A percentile compares a stretch with the other conserved stretches of the same genome.
Conservation (phyloP, 1,140 invertebrate species). For the Pachyrhynchus sulphureomaculatus region DNA sequence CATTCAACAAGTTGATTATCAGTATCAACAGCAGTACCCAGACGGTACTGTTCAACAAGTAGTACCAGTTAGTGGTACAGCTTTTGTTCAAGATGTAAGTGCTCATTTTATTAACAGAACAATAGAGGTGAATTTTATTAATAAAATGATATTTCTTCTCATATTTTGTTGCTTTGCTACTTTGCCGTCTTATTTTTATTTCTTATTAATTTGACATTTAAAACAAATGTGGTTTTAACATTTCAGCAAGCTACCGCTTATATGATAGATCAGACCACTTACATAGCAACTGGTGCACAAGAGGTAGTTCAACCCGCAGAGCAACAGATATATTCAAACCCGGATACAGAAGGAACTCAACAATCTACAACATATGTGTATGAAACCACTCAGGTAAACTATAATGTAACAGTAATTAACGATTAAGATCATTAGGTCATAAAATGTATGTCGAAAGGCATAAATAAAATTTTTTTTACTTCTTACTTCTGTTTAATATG, state of each 20-base stretch:
- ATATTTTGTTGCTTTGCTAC: no score
- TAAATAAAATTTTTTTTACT: no score
- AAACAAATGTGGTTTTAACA: no score
- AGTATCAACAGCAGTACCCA: slow-evolving; percentile 23
- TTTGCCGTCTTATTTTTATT: no score
- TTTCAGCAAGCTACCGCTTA: neutral
- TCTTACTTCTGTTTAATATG: no score
- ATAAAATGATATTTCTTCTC: no score
- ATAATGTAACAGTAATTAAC: no score
- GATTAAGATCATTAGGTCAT: no score
- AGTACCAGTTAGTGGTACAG: neutral
- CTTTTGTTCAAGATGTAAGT: slow-evolving; percentile 26
- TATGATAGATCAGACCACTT: slow-evolving; percentile 1
- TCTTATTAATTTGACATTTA: no score
- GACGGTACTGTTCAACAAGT: slow-evolving; percentile 16
- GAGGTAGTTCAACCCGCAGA: neutral
- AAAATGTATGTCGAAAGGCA: no score
- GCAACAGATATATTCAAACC: neutral
- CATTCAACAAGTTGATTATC: slow-evolving; percentile 22
- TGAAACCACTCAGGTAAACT: neutral
- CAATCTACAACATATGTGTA: neutral
- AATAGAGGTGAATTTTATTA: no score
- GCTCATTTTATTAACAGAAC: neutral
- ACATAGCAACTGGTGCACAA: neutral
- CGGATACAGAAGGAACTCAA: neutral